Evolutionary conservation across 2,888 invertebrate genomes (phyloP).

Genomic region (Empis livida): DNA sequence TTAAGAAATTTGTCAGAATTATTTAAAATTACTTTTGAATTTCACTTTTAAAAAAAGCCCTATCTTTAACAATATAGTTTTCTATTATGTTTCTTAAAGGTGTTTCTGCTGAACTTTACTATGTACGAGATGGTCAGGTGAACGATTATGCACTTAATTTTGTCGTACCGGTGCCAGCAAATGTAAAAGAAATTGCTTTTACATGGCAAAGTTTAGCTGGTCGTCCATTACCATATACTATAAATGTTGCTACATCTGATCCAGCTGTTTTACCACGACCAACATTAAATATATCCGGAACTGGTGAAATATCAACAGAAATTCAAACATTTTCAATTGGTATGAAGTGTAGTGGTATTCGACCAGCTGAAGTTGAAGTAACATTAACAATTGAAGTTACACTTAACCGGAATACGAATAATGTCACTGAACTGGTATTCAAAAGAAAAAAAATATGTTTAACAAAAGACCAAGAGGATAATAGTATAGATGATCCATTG

Average conservation of each 20-base stretch:
- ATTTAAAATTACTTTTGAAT: too few relatives aligned
- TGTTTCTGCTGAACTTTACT: slow-evolving; percentile 73
- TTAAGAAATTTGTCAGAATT: too few relatives aligned
- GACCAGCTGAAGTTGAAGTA: slow-evolving; percentile 74
- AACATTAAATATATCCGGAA: slow-evolving; percentile 66
- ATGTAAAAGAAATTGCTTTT: slow-evolving; percentile 73
- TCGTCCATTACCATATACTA: slow-evolving; percentile 66
- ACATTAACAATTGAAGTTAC: slow-evolving; percentile 74
- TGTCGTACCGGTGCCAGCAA: slow-evolving; percentile 72
- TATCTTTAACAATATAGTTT: too few relatives aligned
- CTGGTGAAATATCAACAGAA: slow-evolving; percentile 67
- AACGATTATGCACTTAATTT: slow-evolving; percentile 86
- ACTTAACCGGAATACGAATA: slow-evolving; percentile 46
- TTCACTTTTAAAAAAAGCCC: too few relatives aligned
- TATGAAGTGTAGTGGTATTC: slow-evolving; percentile 67
- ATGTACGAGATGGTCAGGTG: slow-evolving; percentile 79
- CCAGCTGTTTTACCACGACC: slow-evolving; percentile 63
- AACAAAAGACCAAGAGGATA: slow-evolving; percentile 33
- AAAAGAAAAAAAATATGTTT: slow-evolving; percentile 76
- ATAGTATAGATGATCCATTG: slow-evolving; percentile 27
- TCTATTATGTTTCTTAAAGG: too few relatives aligned
- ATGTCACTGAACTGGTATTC: slow-evolving; percentile 65
- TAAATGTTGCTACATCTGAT: slow-evolving; percentile 64
- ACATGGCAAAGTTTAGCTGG: slow-evolving; percentile 82
- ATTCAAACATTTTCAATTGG: slow-evolving; percentile 67